A percentile compares a stretch with the other conserved stretches of the same genome.
Evolutionary conservation across 2,113 vertebrate species (phyloP).

Genomic region (Australoheros scitulus): DNA sequence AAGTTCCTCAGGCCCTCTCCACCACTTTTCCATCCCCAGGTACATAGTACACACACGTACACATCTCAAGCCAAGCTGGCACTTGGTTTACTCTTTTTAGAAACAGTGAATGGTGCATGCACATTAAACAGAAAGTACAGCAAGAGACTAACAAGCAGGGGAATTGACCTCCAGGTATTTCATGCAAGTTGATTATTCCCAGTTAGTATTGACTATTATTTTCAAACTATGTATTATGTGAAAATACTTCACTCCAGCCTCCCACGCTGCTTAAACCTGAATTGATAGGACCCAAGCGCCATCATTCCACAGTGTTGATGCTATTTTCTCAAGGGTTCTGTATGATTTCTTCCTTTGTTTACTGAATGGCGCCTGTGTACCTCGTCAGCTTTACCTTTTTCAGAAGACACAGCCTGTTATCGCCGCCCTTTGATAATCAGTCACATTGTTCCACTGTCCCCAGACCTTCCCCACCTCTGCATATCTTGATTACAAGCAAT

Average conservation of each 20-base stretch:
- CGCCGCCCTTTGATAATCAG: conserved; percentile 76
- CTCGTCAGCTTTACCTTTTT: conserved; percentile 68
- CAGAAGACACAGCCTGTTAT: conserved; percentile 74
- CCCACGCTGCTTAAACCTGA: conserved; percentile 68
- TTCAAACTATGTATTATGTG: conserved; percentile 68
- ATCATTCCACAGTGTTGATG: conserved; percentile 70
- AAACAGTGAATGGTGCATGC: conserved; percentile 25
- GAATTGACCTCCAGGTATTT: conserved; percentile 40
- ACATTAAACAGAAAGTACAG: conserved; percentile 35
- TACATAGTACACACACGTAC: conserved; percentile 60
- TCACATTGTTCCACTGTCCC: conserved; percentile 79
- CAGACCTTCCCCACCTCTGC: conserved; percentile 70
- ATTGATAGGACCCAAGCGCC: conserved; percentile 62
- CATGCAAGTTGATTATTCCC: conserved; percentile 54
- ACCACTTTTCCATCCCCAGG: conserved; percentile 96
- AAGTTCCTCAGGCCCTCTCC: conserved; percentile 94
- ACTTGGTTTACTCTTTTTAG: not conserved
- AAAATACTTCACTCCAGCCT: conserved; percentile 66
- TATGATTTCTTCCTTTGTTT: conserved; percentile 80
- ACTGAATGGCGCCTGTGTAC: conserved; percentile 72
- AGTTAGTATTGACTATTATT: conserved; percentile 65
- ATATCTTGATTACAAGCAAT: conserved; percentile 74
- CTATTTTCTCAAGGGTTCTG: conserved; percentile 77
- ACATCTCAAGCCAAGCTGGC: not conserved
- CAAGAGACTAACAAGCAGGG: conserved; percentile 38